Base-by-base conservation (phyloP, 2,888 invertebrate genomes). In the Napeogenes inachia region DNA sequence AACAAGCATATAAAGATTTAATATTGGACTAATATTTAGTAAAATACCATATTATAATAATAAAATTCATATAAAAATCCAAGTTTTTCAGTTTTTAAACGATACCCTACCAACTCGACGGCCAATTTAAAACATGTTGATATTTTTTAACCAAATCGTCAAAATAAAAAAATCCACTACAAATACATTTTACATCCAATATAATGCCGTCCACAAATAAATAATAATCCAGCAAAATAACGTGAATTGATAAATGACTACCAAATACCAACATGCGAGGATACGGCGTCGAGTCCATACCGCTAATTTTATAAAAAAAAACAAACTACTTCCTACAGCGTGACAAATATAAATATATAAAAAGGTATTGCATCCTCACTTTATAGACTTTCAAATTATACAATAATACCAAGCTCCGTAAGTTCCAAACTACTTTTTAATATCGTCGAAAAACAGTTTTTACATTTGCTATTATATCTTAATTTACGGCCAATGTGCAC, bases 21-120 rank as follows among this genome's bases (percentile, higher is more conserved):
- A 87, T 89, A 87, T 86, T 88, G 88, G 87, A 87, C 89, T 89
- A 89, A 87, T 88, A 87, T 87, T 89, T 87, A 88, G 88, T 88
- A 89, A 89, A 88, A 88, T 89, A 88, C 89, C 86, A 87, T 88
- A 87, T 85, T 82, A 85, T 88, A 83, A 86, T 88, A 87, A 89
- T 89, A 89, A 89, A 89, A 89, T 87, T 88, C 89, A 89, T 88
- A 89, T 89, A 89, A 89, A 89, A 89, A 87, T 87, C 79, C 87
- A 87, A 88, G 84, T 88, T 82, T 85, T 87, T 86, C 82, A 84
- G 80, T 68, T 85, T 85, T 82, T 84, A 86, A 88, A 89, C 85
- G 84, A 87, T 87, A 83, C 76, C 82, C 82, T 84, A 84, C 81
- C 70, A 71, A 72, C 73, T 71, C 71, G 76, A 61, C 64, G 71